Conservation (phyloP, 2,113 vertebrate genomes). For the Trogon melanurus region DNA sequence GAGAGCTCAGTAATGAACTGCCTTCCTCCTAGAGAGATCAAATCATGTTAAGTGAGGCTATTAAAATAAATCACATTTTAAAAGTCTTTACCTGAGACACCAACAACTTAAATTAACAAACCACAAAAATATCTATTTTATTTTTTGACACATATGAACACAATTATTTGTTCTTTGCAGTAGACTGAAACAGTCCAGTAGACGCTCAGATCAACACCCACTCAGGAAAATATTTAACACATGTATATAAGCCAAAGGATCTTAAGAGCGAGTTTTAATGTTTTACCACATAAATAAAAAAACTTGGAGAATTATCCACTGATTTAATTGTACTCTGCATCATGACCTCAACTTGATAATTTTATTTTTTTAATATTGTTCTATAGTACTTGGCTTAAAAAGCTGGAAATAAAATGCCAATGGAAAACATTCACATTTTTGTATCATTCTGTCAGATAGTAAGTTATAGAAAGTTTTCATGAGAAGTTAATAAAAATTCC, state of each 20-base stretch:
- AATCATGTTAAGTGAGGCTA: constrained; percentile 40
- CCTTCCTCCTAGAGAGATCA: constrained; percentile 42
- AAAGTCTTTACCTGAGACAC: not conserved
- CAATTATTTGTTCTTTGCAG: not conserved
- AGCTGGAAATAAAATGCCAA: not conserved
- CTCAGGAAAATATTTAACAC: not conserved
- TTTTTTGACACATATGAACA: not conserved
- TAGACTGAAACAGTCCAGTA: not conserved
- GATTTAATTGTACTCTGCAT: not conserved
- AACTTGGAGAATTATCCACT: not conserved
- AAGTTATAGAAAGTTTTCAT: not conserved
- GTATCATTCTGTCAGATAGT: not conserved
- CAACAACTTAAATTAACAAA: not conserved
- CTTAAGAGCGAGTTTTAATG: not conserved
- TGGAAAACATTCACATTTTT: not conserved
- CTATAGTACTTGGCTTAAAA: not conserved
- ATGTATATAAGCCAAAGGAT: accelerated
- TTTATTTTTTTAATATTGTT: not conserved
- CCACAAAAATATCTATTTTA: not conserved
- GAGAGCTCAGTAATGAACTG: constrained; percentile 32
- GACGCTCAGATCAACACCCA: not conserved
- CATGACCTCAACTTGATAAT: not conserved
- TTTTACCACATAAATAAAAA: not conserved
- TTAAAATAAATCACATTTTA: constrained; percentile 44
- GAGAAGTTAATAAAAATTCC: not conserved